A percentile compares a stretch with the other conserved stretches of the same genome.
Conservation (phyloP, 2,888 invertebrate species). For the Cryptus armator region DNA sequence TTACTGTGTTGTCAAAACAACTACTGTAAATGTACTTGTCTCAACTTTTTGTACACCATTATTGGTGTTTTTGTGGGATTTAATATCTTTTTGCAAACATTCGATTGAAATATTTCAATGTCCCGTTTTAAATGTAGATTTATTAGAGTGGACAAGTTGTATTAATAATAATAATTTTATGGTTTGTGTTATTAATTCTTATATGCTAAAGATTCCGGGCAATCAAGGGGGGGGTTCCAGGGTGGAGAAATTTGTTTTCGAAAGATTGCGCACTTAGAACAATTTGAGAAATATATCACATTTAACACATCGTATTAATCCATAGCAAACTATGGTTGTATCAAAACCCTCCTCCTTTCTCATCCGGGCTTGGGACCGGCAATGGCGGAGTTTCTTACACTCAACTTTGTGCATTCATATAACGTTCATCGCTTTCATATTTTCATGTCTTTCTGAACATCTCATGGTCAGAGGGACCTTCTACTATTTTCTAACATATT, state of each 20-base stretch:
- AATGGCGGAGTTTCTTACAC: background rate
- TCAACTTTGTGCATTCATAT: background rate
- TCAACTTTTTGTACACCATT: too few relatives aligned
- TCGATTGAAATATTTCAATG: slow-evolving; percentile 1
- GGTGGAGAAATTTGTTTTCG: background rate
- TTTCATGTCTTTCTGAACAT: background rate
- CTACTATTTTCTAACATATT: too few relatives aligned
- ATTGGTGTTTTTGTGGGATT: background rate
- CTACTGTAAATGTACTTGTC: too few relatives aligned
- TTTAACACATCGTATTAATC: background rate
- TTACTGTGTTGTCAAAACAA: too few relatives aligned
- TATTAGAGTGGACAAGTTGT: background rate
- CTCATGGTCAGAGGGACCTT: background rate
- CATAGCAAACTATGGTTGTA: background rate
- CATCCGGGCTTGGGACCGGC: slow-evolving; percentile 1
- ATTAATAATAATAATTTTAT: background rate
- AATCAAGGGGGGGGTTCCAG: too few relatives aligned
- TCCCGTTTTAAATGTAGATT: background rate
- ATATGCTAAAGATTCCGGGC: too few relatives aligned
- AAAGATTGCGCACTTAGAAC: background rate
- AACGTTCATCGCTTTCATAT: background rate
- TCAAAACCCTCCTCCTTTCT: background rate
- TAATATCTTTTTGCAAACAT: background rate
- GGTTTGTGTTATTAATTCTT: too few relatives aligned
- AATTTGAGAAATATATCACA: background rate